Base-by-base conservation (phyloP, 2,888 invertebrate genomes). In the Apotomis betuletana region DNA sequence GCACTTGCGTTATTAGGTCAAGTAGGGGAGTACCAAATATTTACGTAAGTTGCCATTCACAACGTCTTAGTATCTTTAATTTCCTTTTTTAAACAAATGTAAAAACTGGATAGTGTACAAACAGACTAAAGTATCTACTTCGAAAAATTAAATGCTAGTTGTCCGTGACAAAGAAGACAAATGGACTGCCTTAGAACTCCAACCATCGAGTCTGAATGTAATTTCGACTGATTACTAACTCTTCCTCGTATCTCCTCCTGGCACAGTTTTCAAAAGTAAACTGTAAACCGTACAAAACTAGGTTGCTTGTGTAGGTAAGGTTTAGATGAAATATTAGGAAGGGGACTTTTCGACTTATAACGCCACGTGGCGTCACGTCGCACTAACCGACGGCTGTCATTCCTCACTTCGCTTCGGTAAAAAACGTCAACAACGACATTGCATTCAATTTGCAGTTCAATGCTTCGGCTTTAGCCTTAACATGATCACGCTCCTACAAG, bases 191-290 rank as follows among this genome's bases (percentile, higher is more conserved):
- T 80, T 79, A 80, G 74, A 80, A 84, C 83, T 81, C 80, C 78
- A 79, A 81, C 80, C 79, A 84, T 88, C 86, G 83, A 84, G 79
- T 76, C 77, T 83, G 81, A 83, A 83, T 81, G 82, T 84, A 85
- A 85, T 87, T 84, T 86, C 85, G 83, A 79, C 74, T 76, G 10
- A 27, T 64, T 44, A 27, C 15, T 55, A 9, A 55, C 44, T 6
- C 44, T 44, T n/a, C 10, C 55, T 54, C 63, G 52, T 55, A 44
- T 64, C 15, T 64, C 12, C 9, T 9, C n/a, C 8, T 41, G 6
- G n/a, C 8, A 27, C 6, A 46, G 12, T 55, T 27, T n/a, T 27
- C 10, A 8, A 46, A 55, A 27, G 27, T 65, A 27, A 46, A 8
- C 44, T 55, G 41, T 57, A 44, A 5, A 10, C 5, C 10, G 3